These are phyloP conservation scores for Tinea trinotella DNA, from an alignment of 2,888 invertebrate genomes.

Conservation along the genomic window DNA sequence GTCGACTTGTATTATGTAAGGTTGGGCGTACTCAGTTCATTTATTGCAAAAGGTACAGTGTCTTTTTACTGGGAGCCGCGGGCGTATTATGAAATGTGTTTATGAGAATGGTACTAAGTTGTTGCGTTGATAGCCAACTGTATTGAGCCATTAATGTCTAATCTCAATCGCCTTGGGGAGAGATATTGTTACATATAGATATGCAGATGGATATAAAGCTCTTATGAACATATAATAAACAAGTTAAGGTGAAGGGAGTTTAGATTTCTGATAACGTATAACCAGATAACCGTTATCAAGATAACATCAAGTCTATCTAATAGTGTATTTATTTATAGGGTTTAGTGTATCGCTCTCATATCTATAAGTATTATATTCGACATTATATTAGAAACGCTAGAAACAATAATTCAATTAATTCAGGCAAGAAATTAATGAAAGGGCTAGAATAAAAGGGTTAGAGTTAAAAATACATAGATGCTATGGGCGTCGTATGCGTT, in stretches of 20 bases:
- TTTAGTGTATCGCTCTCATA: neutral
- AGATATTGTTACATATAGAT: neutral
- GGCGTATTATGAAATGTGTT: slow-evolving; percentile 25
- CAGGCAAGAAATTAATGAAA: neutral
- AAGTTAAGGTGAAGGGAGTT: neutral
- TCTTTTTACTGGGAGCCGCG: slow-evolving; percentile 28
- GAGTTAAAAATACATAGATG: slow-evolving; percentile 56
- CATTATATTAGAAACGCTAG: no score
- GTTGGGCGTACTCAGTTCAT: slow-evolving; percentile 25
- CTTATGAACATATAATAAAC: neutral
- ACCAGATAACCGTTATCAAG: neutral
- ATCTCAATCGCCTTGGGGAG: slow-evolving; percentile 10
- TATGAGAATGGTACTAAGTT: slow-evolving; percentile 23
- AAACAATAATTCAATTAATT: slow-evolving; percentile 3
- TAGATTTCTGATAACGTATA: neutral
- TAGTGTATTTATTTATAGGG: neutral
- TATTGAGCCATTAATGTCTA: slow-evolving; percentile 15
- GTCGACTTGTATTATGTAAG: slow-evolving; percentile 18
- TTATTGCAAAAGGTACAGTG: slow-evolving; percentile 33
- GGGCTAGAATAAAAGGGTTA: slow-evolving; percentile 33
- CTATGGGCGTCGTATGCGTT: slow-evolving; percentile 43
- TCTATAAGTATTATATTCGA: neutral
- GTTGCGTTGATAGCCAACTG: slow-evolving; percentile 19
- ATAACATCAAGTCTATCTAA: neutral
- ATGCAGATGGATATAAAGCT: neutral